Percentiles rank a stretch among this genome's conserved stretches.
phyloP scores from a whole-genome alignment of 37 sponge, comb jelly and placozoan species.

The Diacarnus erythraeanus region DNA sequence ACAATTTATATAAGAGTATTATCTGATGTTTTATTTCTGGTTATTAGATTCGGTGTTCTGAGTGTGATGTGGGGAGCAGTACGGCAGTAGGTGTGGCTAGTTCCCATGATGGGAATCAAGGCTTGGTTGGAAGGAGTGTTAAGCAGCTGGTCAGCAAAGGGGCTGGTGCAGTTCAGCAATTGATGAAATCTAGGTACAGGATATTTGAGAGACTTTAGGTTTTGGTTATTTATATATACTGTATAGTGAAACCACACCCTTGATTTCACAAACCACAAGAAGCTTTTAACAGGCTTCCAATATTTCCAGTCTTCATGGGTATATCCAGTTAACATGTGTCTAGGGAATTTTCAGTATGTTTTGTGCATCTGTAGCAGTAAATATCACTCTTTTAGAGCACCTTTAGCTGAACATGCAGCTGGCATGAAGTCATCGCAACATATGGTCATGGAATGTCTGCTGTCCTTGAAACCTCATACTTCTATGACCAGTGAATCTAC shows the following conservation, averaged over 20 bases:
- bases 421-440: not conserved
- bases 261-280: no score
- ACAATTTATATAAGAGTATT: no score
- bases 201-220: no score
- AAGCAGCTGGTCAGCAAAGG: constrained; percentile 39
- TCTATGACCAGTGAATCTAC: not conserved
- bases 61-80: constrained; percentile 2
- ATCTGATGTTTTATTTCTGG: no score
- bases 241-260: no score
- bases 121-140: constrained; percentile 34
- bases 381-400: no score
- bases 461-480: not conserved
- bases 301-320: no score
- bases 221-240: no score
- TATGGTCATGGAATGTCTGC: not conserved
- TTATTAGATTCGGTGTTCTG: not conserved
- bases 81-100: not conserved
- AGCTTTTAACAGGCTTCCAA: no score
- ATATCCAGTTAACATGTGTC: no score
- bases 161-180: constrained; percentile 55
- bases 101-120: not conserved
- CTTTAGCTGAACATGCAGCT: no score
- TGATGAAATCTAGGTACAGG: constrained; percentile 23
- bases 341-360: no score
- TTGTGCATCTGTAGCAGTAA: not conserved